Evolutionary conservation across 2,888 invertebrate species (phyloP).

Genomic region (Lasioglossum lativentre): DNA sequence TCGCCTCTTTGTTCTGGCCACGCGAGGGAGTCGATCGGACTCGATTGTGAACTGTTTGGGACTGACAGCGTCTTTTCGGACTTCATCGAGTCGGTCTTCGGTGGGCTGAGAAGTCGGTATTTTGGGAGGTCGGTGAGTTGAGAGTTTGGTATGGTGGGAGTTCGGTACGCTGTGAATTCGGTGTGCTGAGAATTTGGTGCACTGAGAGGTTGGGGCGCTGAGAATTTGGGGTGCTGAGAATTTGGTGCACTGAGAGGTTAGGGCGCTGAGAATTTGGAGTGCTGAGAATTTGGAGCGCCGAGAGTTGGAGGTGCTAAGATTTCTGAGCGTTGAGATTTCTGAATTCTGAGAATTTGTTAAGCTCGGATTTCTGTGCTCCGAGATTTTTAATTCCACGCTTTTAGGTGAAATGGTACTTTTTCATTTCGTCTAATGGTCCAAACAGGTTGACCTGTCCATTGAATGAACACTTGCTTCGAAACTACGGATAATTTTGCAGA

Average conservation of each 20-base stretch:
- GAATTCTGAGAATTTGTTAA: no score
- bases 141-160: background rate
- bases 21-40: background rate
- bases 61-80: background rate
- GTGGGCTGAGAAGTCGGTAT: background rate
- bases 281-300: background rate
- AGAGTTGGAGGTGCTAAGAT: background rate
- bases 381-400: no score
- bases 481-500: background rate
- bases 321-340: background rate
- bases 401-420: no score
- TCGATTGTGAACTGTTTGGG: no score
- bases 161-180: background rate
- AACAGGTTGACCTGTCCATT: no score
- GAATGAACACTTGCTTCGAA: no score
- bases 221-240: background rate
- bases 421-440: no score
- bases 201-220: background rate
- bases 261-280: background rate
- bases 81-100: background rate
- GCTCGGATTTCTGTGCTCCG: no score
- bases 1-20: constrained; percentile 26
- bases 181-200: background rate
- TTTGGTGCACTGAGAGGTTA: background rate
- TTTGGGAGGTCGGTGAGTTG: background rate